Conservation (phyloP, 2,113 vertebrate genomes). For the Actenoides lindsayi region DNA sequence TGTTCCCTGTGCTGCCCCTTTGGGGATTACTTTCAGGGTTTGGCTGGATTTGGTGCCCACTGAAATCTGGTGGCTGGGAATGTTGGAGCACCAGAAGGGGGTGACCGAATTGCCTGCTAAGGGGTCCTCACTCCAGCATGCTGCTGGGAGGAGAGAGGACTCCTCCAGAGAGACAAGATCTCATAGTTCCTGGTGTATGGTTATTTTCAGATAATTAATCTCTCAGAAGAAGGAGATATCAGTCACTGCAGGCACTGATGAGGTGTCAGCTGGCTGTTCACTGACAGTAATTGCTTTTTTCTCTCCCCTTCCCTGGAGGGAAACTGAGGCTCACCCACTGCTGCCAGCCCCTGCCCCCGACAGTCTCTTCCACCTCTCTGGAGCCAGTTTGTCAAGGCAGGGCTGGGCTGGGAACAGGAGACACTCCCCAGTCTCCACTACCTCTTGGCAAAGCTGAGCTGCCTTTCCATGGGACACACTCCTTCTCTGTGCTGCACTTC, state of each 20-base stretch:
- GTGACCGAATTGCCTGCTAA: fast-evolving
- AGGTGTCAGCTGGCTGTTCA: constrained; percentile 23
- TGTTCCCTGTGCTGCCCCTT: background rate
- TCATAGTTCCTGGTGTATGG: background rate
- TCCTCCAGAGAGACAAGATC: background rate
- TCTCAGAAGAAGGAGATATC: constrained; percentile 38
- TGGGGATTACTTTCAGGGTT: background rate
- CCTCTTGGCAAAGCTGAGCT: background rate
- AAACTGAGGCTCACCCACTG: background rate
- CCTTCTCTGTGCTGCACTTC: background rate
- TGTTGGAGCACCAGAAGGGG: background rate
- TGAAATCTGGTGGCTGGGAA: background rate
- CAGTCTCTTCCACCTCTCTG: background rate
- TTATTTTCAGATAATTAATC: constrained; percentile 44
- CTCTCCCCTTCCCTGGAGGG: background rate
- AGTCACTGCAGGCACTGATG: constrained; percentile 15
- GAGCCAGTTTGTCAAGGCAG: background rate
- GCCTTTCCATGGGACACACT: background rate
- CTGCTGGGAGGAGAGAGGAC: background rate
- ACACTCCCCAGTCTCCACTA: background rate
- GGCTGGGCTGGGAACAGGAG: background rate
- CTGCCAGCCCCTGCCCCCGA: background rate
- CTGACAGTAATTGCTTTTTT: background rate
- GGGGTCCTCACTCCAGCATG: background rate
- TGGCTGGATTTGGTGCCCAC: background rate